phyloP scores from a whole-genome alignment of 2,797 vertebrate species.

The Clarias fuscus region DNA sequence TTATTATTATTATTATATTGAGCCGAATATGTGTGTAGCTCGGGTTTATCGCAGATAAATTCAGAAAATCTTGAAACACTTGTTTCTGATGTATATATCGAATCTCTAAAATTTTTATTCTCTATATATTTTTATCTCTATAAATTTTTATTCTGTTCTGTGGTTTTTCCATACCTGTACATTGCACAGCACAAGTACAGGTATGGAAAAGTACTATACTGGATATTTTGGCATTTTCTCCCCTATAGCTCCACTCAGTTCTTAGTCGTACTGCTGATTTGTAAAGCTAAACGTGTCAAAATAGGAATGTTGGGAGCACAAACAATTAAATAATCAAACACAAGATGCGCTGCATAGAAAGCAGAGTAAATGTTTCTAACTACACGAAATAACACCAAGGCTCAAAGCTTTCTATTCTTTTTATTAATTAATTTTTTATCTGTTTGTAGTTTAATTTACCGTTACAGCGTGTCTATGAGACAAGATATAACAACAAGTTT shows the following conservation, averaged over 20 bases:
- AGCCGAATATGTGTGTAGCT: not conserved
- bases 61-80: not conserved
- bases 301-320: not conserved
- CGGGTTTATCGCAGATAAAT: not conserved
- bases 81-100: not conserved
- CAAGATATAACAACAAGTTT: not conserved
- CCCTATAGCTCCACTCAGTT: not conserved
- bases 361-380: not conserved
- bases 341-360: not conserved
- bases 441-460: not conserved
- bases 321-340: not conserved
- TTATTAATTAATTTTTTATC: not conserved
- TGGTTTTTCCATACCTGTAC: too few relatives aligned
- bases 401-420: not conserved
- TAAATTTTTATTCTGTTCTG: not conserved
- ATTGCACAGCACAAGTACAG: not conserved
- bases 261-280: not conserved
- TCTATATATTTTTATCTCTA: too few relatives aligned
- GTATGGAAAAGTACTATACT: not conserved
- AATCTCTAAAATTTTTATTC: not conserved
- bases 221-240: not conserved
- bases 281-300: not conserved
- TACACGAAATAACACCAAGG: not conserved
- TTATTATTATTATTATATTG: constrained; percentile 13
- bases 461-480: not conserved